Percentiles rank a stretch among this genome's conserved stretches.
Conservation (phyloP, 2,113 vertebrate species). For the Phrynosoma blainvillii region DNA sequence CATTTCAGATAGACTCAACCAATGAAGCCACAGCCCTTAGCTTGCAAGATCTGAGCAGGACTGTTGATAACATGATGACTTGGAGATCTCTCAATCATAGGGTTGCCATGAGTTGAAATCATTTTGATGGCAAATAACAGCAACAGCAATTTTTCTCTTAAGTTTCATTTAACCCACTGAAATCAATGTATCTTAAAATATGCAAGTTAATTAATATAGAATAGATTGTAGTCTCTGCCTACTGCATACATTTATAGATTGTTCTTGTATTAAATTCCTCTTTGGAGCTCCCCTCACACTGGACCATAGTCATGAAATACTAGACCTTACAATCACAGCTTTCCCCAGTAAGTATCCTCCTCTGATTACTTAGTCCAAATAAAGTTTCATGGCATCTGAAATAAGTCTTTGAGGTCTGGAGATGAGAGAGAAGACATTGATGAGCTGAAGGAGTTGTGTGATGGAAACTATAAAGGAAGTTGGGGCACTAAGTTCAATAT, state of each 20-base stretch:
- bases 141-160: no score
- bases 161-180: not conserved
- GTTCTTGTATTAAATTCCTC: not conserved
- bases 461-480: constrained; percentile 20
- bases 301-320: not conserved
- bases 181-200: not conserved
- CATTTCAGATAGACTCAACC: no score
- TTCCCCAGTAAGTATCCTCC: not conserved
- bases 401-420: not conserved
- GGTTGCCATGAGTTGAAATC: not conserved
- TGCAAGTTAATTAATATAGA: not conserved
- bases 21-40: no score
- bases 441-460: constrained; percentile 9
- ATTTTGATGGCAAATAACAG: not conserved
- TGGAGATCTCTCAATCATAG: not conserved
- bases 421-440: not conserved
- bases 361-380: not conserved
- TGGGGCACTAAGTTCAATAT: constrained; percentile 44
- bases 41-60: no score
- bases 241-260: not conserved
- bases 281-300: not conserved
- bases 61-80: not conserved
- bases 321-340: not conserved
- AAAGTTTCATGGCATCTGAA: not conserved
- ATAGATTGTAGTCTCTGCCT: no score